Conservation (phyloP, 2,113 vertebrate genomes). For the Rhinolophus sinicus region DNA sequence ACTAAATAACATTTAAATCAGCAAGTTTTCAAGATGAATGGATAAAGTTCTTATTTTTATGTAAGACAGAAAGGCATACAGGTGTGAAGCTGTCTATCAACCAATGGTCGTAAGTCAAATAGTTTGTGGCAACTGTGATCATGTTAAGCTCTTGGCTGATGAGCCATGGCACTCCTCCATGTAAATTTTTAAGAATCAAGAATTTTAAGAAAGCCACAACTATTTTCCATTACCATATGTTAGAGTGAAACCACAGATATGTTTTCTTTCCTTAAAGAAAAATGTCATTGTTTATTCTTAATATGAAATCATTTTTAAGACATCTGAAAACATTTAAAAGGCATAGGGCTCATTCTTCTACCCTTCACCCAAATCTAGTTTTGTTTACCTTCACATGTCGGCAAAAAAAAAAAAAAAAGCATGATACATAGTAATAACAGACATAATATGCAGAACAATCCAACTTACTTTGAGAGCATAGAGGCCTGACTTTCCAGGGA, state of each 20-base stretch:
- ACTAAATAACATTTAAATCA: neutral
- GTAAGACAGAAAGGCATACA: neutral
- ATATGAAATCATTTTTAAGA: slow-evolving; percentile 79
- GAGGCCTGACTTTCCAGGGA: slow-evolving; percentile 92
- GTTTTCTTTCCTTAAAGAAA: slow-evolving; percentile 80
- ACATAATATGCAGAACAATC: slow-evolving; percentile 71
- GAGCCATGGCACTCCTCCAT: slow-evolving; percentile 69
- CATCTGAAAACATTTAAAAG: slow-evolving; percentile 82
- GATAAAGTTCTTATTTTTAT: neutral
- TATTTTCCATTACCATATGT: slow-evolving; percentile 72
- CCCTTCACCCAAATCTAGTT: slow-evolving; percentile 70
- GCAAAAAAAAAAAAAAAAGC: slow-evolving; percentile 60
- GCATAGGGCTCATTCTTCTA: slow-evolving; percentile 74
- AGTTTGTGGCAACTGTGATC: slow-evolving; percentile 68
- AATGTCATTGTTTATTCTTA: slow-evolving; percentile 80
- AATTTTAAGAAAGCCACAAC: slow-evolving; percentile 70
- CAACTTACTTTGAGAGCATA: slow-evolving; percentile 93
- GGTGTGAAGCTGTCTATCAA: neutral
- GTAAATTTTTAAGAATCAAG: slow-evolving; percentile 71
- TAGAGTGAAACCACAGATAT: slow-evolving; percentile 74
- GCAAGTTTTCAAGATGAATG: neutral
- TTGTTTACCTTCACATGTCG: slow-evolving; percentile 79
- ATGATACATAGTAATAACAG: slow-evolving; percentile 71
- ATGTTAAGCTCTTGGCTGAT: slow-evolving; percentile 59
- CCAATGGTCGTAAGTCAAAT: slow-evolving; percentile 27